These are phyloP conservation scores for Paramisgurnus dabryanus DNA, from an alignment of 2,113 vertebrate species.

Conservation along the genomic window DNA sequence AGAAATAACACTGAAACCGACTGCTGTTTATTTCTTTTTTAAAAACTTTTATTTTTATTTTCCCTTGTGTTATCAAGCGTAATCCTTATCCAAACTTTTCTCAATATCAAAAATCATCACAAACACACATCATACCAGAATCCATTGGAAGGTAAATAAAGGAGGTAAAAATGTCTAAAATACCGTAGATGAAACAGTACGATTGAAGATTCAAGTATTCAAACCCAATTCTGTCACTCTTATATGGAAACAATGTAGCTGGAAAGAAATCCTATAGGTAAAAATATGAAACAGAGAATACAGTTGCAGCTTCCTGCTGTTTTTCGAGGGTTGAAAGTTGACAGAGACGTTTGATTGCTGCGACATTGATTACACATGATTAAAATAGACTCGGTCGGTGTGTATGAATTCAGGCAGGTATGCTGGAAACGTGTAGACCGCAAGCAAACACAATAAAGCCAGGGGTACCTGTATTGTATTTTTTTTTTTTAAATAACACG, in stretches of 20 bases:
- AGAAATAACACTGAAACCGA: too few species aligned
- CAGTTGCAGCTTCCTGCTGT: background rate
- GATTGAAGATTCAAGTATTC: too few species aligned
- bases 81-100: too few species aligned
- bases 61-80: too few species aligned
- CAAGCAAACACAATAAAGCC: slow-evolving; percentile 6
- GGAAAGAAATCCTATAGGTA: background rate
- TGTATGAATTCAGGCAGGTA: background rate
- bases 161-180: too few species aligned
- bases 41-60: too few species aligned
- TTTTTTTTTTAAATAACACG: slow-evolving; percentile 83
- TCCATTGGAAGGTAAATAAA: too few species aligned
- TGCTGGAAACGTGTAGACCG: slow-evolving; percentile 33
- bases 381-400: slow-evolving; percentile 16
- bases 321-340: background rate
- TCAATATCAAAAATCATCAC: too few species aligned
- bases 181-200: too few species aligned
- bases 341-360: background rate
- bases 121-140: too few species aligned
- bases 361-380: slow-evolving; percentile 26
- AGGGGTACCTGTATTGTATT: slow-evolving; percentile 59
- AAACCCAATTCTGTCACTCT: background rate
- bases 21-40: too few species aligned
- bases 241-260: background rate
- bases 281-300: background rate